These are phyloP conservation scores for Tetranychus cinnabarinus DNA, from an alignment of 1,140 invertebrate genomes.

Conservation along the genomic window DNA sequence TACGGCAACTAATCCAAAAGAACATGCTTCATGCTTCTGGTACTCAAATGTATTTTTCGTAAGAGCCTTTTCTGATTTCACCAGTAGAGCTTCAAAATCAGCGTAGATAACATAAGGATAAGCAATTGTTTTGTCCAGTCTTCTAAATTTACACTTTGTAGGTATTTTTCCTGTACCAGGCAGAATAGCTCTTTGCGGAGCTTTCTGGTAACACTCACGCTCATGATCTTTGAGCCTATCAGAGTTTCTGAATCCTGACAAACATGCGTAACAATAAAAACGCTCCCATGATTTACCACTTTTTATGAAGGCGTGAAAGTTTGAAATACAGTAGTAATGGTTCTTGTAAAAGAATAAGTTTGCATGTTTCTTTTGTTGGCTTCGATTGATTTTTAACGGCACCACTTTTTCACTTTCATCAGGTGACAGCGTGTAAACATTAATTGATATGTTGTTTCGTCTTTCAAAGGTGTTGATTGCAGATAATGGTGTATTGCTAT, in stretches of 20 bases:
- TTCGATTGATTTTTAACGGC: background rate
- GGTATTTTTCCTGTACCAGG: background rate
- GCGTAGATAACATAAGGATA: background rate
- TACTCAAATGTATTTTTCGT: background rate
- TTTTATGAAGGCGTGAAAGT: background rate
- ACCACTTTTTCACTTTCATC: background rate
- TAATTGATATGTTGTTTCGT: conserved; percentile 2
- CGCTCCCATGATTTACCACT: background rate
- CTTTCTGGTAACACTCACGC: background rate
- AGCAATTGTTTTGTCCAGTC: background rate
- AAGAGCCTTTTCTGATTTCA: background rate
- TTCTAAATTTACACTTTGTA: background rate
- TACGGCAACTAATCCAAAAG: background rate
- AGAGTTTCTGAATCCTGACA: background rate
- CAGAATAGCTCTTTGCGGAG: background rate
- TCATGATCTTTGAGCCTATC: background rate
- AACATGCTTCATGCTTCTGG: background rate
- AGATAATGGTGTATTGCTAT: background rate
- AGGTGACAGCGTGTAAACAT: background rate
- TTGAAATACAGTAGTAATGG: background rate
- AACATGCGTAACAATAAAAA: background rate
- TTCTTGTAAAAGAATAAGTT: conserved; percentile 1
- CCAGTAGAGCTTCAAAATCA: background rate
- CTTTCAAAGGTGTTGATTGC: conserved; percentile 1
- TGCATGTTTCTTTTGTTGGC: background rate